phyloP scores from a whole-genome alignment of 2,888 invertebrate species.

The Phytoseiulus persimilis region DNA sequence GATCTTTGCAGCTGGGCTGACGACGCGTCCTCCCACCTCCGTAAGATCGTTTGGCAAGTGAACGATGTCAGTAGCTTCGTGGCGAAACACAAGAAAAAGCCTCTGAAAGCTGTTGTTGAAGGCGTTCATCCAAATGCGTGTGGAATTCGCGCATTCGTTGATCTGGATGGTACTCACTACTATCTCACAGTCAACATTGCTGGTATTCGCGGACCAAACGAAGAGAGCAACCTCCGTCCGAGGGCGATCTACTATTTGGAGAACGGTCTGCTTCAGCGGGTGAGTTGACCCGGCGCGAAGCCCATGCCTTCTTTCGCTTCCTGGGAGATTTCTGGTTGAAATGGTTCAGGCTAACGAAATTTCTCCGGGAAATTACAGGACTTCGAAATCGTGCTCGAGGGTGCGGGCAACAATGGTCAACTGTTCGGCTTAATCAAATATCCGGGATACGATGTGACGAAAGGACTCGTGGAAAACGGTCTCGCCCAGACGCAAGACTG shows the following conservation, averaged over 20 bases:
- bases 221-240: slow-evolving; percentile 47
- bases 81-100: slow-evolving; percentile 74
- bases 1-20: slow-evolving; percentile 40
- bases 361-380: slow-evolving; percentile 87
- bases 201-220: slow-evolving; percentile 59
- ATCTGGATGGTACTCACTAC: slow-evolving; percentile 80
- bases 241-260: slow-evolving; percentile 28
- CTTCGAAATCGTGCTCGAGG: slow-evolving; percentile 43
- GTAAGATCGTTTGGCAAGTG: slow-evolving; percentile 77
- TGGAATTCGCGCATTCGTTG: slow-evolving; percentile 80
- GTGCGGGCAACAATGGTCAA: slow-evolving; percentile 39
- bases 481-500: slow-evolving; percentile 88
- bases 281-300: too few species aligned
- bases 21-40: slow-evolving; percentile 56
- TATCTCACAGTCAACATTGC: slow-evolving; percentile 83
- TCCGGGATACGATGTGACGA: slow-evolving; percentile 68
- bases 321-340: too few species aligned
- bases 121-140: slow-evolving; percentile 79
- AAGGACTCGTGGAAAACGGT: slow-evolving; percentile 75
- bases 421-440: slow-evolving; percentile 41
- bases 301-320: too few species aligned
- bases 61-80: slow-evolving; percentile 76
- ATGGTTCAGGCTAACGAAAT: slow-evolving; percentile 78
- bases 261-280: slow-evolving; percentile 8
- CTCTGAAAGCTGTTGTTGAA: slow-evolving; percentile 83